Evolutionary conservation across 2,797 vertebrate genomes (phyloP).

Genomic region (Phoxinus dragarum): DNA sequence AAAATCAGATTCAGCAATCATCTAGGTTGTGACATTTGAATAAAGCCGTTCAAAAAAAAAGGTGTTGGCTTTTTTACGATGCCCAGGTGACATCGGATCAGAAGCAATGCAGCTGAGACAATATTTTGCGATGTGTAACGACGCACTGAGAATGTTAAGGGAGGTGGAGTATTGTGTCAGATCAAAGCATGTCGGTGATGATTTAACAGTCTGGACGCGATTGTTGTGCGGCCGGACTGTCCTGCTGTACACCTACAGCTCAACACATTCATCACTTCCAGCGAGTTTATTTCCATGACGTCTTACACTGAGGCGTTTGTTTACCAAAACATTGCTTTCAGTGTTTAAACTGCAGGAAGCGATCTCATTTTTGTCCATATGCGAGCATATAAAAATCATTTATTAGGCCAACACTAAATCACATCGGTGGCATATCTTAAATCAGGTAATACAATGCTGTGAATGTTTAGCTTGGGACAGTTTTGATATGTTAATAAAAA

Average conservation of each 20-base stretch:
- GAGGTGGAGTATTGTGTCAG: conserved; percentile 45
- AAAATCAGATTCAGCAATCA: neutral
- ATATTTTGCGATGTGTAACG: conserved; percentile 53
- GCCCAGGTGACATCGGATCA: conserved; percentile 48
- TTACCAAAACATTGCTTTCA: conserved; percentile 8
- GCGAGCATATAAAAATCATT: neutral
- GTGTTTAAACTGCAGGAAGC: conserved; percentile 1
- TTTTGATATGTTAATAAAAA: neutral
- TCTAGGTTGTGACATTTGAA: neutral
- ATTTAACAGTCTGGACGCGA: conserved; percentile 50
- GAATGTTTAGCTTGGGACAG: neutral
- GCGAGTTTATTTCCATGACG: conserved; percentile 47
- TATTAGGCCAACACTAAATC: neutral
- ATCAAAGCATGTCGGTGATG: conserved; percentile 56
- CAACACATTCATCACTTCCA: conserved; percentile 47
- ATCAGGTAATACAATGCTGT: neutral
- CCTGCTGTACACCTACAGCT: conserved; percentile 33
- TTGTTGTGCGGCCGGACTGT: conserved; percentile 1
- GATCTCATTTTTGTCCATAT: conserved; percentile 4
- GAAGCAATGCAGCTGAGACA: conserved; percentile 55
- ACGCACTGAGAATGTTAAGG: conserved; percentile 32
- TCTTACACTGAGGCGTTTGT: conserved; percentile 33
- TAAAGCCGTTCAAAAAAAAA: neutral
- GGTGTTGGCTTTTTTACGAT: conserved; percentile 36
- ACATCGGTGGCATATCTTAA: neutral